Evolutionary conservation across 2,888 invertebrate genomes (phyloP).

Genomic region (Drosophila paucipuncta): DNA sequence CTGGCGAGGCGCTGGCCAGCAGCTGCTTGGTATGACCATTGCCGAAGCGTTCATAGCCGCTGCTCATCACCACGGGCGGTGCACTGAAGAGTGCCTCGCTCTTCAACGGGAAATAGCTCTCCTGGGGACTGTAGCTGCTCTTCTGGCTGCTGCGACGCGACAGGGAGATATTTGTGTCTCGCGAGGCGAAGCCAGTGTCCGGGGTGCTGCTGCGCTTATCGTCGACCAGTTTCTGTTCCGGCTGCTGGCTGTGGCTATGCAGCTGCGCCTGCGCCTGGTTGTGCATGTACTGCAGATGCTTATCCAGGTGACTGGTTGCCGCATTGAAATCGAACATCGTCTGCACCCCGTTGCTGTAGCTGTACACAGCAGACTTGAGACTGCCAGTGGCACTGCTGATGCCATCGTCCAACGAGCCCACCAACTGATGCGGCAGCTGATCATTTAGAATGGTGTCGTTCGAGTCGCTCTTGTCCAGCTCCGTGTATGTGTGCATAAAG

Average conservation of each 20-base stretch:
- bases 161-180: slow-evolving; percentile 85
- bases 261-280: slow-evolving; percentile 74
- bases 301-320: slow-evolving; percentile 84
- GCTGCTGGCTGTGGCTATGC: slow-evolving; percentile 39
- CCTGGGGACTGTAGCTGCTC: slow-evolving; percentile 85
- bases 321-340: slow-evolving; percentile 84
- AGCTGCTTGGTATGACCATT: slow-evolving; percentile 67
- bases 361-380: slow-evolving; percentile 82
- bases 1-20: slow-evolving; percentile 80
- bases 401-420: slow-evolving; percentile 83
- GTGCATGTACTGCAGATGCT: slow-evolving; percentile 83
- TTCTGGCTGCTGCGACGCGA: slow-evolving; percentile 85
- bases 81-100: slow-evolving; percentile 63
- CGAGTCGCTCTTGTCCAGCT: slow-evolving; percentile 85
- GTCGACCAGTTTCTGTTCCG: slow-evolving; percentile 79
- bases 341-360: slow-evolving; percentile 82
- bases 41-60: slow-evolving; percentile 72
- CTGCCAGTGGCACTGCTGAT: slow-evolving; percentile 84
- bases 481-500: slow-evolving; percentile 85
- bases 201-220: slow-evolving; percentile 85
- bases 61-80: slow-evolving; percentile 67
- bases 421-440: slow-evolving; percentile 78
- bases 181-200: slow-evolving; percentile 85
- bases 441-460: slow-evolving; percentile 85
- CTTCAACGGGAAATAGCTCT: slow-evolving; percentile 77